Evolutionary conservation across 2,797 vertebrate genomes (phyloP), one percentile per base, ranked within the genome.

Genomic region (Bryconaethiops microstoma): DNA sequence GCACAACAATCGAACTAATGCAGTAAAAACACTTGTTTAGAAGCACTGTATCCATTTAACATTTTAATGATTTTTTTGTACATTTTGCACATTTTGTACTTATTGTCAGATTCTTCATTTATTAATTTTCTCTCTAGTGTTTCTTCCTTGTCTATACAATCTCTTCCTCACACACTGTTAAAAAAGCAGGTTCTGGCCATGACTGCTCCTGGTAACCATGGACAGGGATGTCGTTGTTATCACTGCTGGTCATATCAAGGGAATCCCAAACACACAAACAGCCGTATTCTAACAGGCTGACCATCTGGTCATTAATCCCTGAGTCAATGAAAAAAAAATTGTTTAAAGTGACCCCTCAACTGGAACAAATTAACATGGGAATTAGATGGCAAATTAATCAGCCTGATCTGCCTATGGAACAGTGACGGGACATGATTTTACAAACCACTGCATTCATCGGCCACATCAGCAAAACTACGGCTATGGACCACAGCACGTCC

Each of bases 331-430:
- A 78, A 93, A 92, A 84, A 91, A 91, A 87, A 86, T 87, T 90
- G 92, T 92, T 92, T 89, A 89, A 91, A 90, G 88, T 89, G 80
- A 92, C 90, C 91, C 90, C 90, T 93, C 90, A 92, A 91, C 90
- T 92, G 90, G 89, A 91, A 92, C 90, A 91, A 90, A 93, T 93
- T 92, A 93, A 91, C 92, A 94, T 94, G 88, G 92, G 92, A 93
- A 94, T 93, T 92, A 92, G 91, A 82, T 92, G 90, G 92, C 90
- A 93, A 92, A 91, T 90, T 87, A 88, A 87, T 89, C 88, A 88
- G 88, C 85, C 86, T 85, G 89, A 90, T 84, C 88, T 92, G 90
- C 89, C 91, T 90, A 91, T 89, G 87, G 84, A 88, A 91, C 90
- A 85, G 90, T 92, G 91, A 86, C 88, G 87, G 83, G 85, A 64